Base-by-base conservation (phyloP, 2,888 invertebrate species). In the Drosophila mayaguana region DNA sequence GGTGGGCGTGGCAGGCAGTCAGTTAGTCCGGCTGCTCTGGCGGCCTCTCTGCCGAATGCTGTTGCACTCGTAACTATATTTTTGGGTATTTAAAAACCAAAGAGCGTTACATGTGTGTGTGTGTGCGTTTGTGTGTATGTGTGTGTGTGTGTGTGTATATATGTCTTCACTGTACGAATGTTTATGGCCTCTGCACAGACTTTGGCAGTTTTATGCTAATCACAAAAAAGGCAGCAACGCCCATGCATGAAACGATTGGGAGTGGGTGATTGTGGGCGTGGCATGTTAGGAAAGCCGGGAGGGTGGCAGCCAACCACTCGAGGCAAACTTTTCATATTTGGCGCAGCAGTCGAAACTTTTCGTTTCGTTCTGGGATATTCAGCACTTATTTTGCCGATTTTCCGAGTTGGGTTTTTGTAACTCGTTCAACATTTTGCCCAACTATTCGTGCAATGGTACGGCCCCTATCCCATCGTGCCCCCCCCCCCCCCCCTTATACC, bases 171-270 rank as follows among this genome's bases (percentile, higher is more conserved):
- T 69, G 56, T 70, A 62, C 57, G 76, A 76, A 84, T 78, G 72
- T 82, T 82, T 83, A 80, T 83, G 61, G 65, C 55, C 81, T 68
- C 64, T 59, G 71, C 75, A 78, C 75, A 84, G 82, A 85, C 89
- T 89, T 89, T 82, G 88, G 78, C 82, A 86, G 76, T 85, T 89
- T 87, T 85, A 89, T 87, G 86, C 86, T 87, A 87, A 87, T 87
- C 86, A 89, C 79, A 79, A 82, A 88, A 86, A 80, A 68, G 38
- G 65, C 78, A 63, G 54, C 71, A 61, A 71, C 67, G 64, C 63
- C 66, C 63, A 32, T 43, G 42, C 54, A 54, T 42, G 42, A 40
- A 40, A 38, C 38, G n/a, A 40, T 40, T 25, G 55, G 5, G 38
- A 18, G 2, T 12, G 42, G 46, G 50, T 32, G 28, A 11, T 32